phyloP scores from a whole-genome alignment of 1,140 invertebrate genomes.

The Stenopsyche tienmushanensis region DNA sequence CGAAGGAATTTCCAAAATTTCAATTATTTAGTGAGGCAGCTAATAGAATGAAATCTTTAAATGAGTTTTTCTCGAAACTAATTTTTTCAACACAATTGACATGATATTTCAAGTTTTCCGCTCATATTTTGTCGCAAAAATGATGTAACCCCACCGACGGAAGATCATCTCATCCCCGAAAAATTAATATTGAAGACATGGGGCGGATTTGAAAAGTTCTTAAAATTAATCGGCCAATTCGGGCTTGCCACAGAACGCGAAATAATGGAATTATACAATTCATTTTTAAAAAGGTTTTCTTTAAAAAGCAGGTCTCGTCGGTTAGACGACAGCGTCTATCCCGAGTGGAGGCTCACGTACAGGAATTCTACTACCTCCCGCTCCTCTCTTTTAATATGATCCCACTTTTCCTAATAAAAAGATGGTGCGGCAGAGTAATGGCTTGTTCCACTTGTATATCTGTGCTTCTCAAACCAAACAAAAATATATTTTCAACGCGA shows the following conservation, averaged over 20 bases:
- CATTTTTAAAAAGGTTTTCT: conserved; percentile 3
- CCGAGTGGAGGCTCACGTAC: conserved; percentile 17
- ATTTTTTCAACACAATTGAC: no score
- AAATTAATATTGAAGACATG: background rate
- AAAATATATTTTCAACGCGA: background rate
- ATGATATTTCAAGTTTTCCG: no score
- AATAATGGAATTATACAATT: background rate
- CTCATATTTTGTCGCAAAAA: no score
- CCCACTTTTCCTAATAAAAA: conserved; percentile 36
- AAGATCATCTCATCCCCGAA: no score
- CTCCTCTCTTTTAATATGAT: conserved; percentile 32
- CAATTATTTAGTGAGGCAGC: no score
- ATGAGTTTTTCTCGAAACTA: background rate
- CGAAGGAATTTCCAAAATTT: no score
- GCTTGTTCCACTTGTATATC: conserved; percentile 27
- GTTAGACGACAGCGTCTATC: background rate
- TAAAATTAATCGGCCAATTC: no score
- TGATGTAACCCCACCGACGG: no score
- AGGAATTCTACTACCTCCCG: conserved; percentile 20
- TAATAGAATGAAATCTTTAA: background rate
- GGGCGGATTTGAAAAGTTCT: background rate
- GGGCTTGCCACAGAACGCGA: background rate
- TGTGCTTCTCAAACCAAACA: conserved; percentile 12
- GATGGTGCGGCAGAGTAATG: conserved; percentile 34
- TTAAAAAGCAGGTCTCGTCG: conserved; percentile 14